Evolutionary conservation across 1,140 invertebrate genomes (phyloP), one percentile per base, ranked within the genome.

Genomic region (Anoplophora glabripennis): DNA sequence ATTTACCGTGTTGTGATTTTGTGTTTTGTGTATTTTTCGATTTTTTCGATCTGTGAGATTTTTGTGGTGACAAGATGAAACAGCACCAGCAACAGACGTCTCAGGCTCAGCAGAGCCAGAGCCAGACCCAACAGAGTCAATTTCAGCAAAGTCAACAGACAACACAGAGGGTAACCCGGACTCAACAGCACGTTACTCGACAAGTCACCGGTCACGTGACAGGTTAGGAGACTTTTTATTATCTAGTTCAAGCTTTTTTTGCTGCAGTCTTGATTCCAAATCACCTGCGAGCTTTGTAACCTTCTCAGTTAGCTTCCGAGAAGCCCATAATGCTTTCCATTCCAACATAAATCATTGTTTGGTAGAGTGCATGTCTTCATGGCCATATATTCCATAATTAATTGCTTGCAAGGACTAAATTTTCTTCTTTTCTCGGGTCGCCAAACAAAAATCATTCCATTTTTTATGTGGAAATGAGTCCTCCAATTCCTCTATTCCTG

Each of bases 191-290:
- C 75, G 82, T 88, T 76, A 87, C 86, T 52, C 82, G 85, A 66
- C 87, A 90, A 77, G 81, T 88, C 75, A 87, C 85, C 76, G 87
- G 84, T 74, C 87, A 89, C 75, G 86, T 88, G 79, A 83, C 84
- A 88, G 87, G 88, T 89, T 79, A 82, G 86, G 56, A 68, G 18
- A 28, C 40, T 41, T 59, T n/a, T 47, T 47, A n/a, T 18, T 18
- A 15, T 9, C 11, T 18, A 15, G n/a, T 47, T 47, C 7, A 18
- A 17, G 45, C 45, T 15, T 47, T n/a, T 1, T 18, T 8, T 33
- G 21, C 21, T 28, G 21, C 21, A 28, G 21, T 28, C 5, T 28
- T 28, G 21, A 28, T 28, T 28, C 5, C 21, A 28, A 28, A 28
- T 28, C 21, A 28, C 5, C 21, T 28, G 21, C 21, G 21, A 28